Evolutionary conservation across 1,140 invertebrate species (phyloP), one percentile per base, ranked within the genome.

Genomic region (Aphelinus certus): DNA sequence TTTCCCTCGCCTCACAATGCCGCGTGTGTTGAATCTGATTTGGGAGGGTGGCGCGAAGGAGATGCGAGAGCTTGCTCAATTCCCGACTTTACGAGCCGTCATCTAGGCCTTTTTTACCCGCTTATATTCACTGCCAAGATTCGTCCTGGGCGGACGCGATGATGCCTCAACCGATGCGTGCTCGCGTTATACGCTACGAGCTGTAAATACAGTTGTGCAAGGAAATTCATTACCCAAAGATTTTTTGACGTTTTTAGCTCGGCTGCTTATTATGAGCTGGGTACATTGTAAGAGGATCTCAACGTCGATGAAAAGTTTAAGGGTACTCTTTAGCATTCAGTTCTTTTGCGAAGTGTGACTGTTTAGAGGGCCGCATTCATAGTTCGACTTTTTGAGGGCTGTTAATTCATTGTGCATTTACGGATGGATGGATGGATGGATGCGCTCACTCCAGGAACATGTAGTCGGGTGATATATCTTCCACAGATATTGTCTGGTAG

Each of bases 11-110:
- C 49, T 57, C 64, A 64, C 51, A 51, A 56, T 63, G 7, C 61
- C 46, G 79, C 77, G 77, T 72, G 43, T 63, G 66, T 75, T 55
- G 62, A 71, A 70, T 70, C 53, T 51, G 53, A 60, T 71, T 76
- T 60, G 9, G 47, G 7, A 43, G 63, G 71, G 75, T 64, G 64
- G 65, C 57, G 68, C 67, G 55, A 56, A 73, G 58, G 42, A 74
- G 72, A 64, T 2, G n/a, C 26, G 26, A 26, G 26, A 5, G 63
- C 56, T 61, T 62, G 43, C 72, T 74, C 72, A 64, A 75, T 57
- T 69, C 64, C 49, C 9, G 64, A 64, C 46, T 75, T 75, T 75
- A 75, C 66, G 73, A 70, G 73, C 53, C 58, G 66, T 68, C 73
- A 49, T 48, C 63, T 45, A 60, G 71, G 47, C 46, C 51, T 67